phyloP scores from a whole-genome alignment of 2,797 vertebrate species.

The Sebastes diploproa region DNA sequence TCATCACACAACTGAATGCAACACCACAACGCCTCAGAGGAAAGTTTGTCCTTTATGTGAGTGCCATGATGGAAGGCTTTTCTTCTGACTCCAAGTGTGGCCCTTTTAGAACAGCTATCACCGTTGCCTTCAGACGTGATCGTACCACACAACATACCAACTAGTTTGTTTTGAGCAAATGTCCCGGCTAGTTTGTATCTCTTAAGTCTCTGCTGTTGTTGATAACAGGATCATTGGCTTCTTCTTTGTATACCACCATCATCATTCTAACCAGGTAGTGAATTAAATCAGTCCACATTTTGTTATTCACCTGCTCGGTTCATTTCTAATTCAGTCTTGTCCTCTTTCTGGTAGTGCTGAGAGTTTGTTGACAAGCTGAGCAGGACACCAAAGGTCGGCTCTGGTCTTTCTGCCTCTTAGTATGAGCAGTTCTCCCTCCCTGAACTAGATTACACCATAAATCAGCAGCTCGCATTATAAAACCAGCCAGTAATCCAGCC shows the following conservation, averaged over 20 bases:
- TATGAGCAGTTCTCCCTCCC: constrained; percentile 38
- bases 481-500: constrained; percentile 37
- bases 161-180: neutral
- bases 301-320: constrained; percentile 25
- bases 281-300: constrained; percentile 43
- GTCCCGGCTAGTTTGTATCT: neutral
- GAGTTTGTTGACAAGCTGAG: constrained; percentile 42
- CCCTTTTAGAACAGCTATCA: neutral
- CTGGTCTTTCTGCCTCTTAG: constrained; percentile 40
- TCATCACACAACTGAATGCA: neutral
- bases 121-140: neutral
- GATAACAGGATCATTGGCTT: constrained; percentile 17
- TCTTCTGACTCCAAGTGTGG: too few relatives aligned
- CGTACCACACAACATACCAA: neutral
- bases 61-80: neutral
- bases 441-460: constrained; percentile 61
- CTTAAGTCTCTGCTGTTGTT: neutral
- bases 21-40: neutral
- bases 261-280: constrained; percentile 32
- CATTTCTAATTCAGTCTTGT: constrained; percentile 28
- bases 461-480: constrained; percentile 41
- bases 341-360: constrained; percentile 7
- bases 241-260: neutral
- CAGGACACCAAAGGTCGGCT: constrained; percentile 57
- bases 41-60: neutral